These are phyloP conservation scores for Galemys pyrenaicus DNA, from an alignment of 2,113 vertebrate genomes.

Conservation along the genomic window DNA sequence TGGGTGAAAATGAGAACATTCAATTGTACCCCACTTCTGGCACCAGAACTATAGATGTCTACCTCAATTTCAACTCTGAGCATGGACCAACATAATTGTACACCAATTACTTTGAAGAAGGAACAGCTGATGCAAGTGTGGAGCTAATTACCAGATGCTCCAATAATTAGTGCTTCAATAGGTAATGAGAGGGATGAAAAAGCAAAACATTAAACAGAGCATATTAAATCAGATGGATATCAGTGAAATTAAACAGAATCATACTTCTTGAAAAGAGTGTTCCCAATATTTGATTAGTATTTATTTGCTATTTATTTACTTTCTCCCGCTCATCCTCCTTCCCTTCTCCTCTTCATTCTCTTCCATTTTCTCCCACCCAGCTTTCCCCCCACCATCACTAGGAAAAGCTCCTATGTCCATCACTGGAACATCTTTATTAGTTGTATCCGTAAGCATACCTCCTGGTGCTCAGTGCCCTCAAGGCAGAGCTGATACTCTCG, in stretches of 20 bases:
- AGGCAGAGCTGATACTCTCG: too few species aligned
- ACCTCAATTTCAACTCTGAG: slow-evolving; percentile 61
- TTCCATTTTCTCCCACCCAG: background rate
- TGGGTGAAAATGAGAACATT: slow-evolving; percentile 63
- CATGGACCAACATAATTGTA: slow-evolving; percentile 58
- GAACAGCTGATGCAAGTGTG: slow-evolving; percentile 57
- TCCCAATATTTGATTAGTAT: background rate
- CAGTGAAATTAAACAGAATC: background rate
- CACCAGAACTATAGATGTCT: slow-evolving; percentile 51
- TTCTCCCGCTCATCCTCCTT: background rate
- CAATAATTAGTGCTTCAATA: slow-evolving; percentile 57
- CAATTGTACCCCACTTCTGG: slow-evolving; percentile 57
- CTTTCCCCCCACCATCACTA: background rate
- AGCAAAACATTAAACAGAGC: background rate
- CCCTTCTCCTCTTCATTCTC: too few species aligned
- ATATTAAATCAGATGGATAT: background rate
- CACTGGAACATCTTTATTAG: too few species aligned
- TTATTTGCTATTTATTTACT: background rate
- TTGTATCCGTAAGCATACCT: background rate
- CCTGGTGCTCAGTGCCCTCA: too few species aligned
- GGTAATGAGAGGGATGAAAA: slow-evolving; percentile 14
- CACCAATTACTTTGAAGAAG: slow-evolving; percentile 63
- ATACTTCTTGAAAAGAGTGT: background rate
- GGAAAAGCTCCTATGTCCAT: background rate
- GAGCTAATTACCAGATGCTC: slow-evolving; percentile 70